Conservation (phyloP, 2,888 invertebrate species). For the Mechanitis mazaeus region DNA sequence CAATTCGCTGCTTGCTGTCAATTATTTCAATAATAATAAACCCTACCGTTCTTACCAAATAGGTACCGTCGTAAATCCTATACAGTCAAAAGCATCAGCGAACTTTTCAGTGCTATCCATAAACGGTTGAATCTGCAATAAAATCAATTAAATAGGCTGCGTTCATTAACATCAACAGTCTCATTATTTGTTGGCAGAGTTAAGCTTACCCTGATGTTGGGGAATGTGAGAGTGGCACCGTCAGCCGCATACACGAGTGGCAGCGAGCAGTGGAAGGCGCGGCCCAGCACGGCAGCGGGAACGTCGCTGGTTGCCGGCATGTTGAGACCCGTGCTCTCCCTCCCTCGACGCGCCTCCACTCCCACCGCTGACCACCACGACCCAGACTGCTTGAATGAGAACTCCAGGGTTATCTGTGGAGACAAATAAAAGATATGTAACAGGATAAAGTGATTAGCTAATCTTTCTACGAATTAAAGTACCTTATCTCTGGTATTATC, state of each 20-base stretch:
- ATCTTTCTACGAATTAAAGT: neutral
- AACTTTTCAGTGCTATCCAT: conserved; percentile 77
- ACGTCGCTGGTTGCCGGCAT: conserved; percentile 61
- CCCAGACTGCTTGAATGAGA: conserved; percentile 70
- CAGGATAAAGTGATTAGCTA: no score
- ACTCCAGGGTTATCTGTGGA: conserved; percentile 71
- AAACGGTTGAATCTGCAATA: conserved; percentile 71
- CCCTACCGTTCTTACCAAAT: conserved; percentile 80
- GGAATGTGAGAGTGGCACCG: conserved; percentile 64
- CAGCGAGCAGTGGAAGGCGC: conserved; percentile 74
- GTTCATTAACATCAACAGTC: no score
- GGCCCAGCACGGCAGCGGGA: conserved; percentile 72
- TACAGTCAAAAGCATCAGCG: conserved; percentile 89
- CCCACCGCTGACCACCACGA: conserved; percentile 77
- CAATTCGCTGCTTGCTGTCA: no score
- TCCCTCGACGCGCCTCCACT: conserved; percentile 72
- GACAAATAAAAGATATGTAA: no score
- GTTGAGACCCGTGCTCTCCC: conserved; percentile 56
- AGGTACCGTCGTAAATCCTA: conserved; percentile 92
- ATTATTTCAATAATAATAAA: no score
- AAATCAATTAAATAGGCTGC: neutral
- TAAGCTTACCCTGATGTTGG: conserved; percentile 62
- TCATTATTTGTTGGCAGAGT: neutral
- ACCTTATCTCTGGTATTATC: conserved; percentile 59
- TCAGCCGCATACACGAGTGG: conserved; percentile 69